Percentiles rank a stretch among this genome's conserved stretches.
Evolutionary conservation across 1,140 invertebrate genomes (phyloP).

Genomic region (Bursaphelenchus mucronatus): DNA sequence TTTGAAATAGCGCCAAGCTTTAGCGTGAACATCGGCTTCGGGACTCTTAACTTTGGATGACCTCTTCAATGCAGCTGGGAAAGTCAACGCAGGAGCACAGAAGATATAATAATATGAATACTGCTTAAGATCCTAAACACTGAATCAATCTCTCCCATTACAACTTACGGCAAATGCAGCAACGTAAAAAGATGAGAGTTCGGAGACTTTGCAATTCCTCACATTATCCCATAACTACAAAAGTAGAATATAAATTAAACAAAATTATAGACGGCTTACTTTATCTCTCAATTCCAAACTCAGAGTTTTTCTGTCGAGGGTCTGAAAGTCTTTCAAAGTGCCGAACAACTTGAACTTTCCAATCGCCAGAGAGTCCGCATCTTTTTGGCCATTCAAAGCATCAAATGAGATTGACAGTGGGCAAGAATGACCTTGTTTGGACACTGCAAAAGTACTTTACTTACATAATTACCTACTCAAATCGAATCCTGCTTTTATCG

Average conservation of each 20-base stretch:
- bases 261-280: conserved; percentile 20
- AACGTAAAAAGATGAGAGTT: neutral
- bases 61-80: conserved; percentile 22
- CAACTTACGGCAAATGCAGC: conserved; percentile 32
- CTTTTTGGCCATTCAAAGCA: conserved; percentile 20
- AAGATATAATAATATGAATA: conserved; percentile 40
- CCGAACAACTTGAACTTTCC: conserved; percentile 23
- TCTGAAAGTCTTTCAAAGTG: conserved; percentile 35
- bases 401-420: conserved; percentile 18
- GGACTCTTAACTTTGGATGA: neutral
- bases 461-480: conserved; percentile 1
- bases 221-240: conserved; percentile 32
- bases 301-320: conserved; percentile 29
- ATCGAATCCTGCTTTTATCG: neutral
- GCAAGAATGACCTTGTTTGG: conserved; percentile 27
- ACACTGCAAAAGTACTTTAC: neutral
- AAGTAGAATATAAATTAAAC: conserved; percentile 5
- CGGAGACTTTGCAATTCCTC: neutral
- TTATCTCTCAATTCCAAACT: conserved; percentile 27
- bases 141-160: neutral
- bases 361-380: conserved; percentile 9
- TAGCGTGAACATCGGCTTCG: conserved; percentile 15
- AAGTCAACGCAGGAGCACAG: conserved; percentile 39
- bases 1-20: conserved; percentile 14
- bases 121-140: conserved; percentile 38